These are phyloP conservation scores for Rhinoderma darwinii DNA, from an alignment of 2,113 vertebrate species.

Conservation along the genomic window DNA sequence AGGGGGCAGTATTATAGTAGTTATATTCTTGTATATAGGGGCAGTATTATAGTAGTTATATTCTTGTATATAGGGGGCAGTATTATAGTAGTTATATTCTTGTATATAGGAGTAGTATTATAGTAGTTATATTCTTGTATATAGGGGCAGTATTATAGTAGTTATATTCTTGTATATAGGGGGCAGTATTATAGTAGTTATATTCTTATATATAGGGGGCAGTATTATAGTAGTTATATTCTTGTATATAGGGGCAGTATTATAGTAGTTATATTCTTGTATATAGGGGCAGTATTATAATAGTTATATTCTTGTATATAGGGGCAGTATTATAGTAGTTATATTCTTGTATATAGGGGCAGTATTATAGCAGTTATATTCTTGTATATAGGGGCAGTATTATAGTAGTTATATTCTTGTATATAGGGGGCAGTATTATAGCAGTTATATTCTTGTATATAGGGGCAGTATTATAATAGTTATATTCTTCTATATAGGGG, in stretches of 20 bases:
- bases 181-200: conserved; percentile 4
- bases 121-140: conserved; percentile 9
- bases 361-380: conserved; percentile 6
- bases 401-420: conserved; percentile 2
- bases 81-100: conserved; percentile 16
- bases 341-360: no score
- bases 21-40: conserved; percentile 6
- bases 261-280: neutral
- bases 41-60: conserved; percentile 15
- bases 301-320: neutral
- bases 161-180: conserved; percentile 11
- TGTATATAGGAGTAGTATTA: neutral
- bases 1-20: conserved; percentile 5
- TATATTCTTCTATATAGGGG: conserved; percentile 2
- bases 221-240: no score
- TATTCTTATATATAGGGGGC: neutral
- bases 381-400: neutral
- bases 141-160: conserved; percentile 13
- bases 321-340: no score
- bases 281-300: neutral
- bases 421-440: conserved; percentile 4
- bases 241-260: conserved; percentile 9
- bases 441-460: neutral
- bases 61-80: neutral
- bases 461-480: neutral